A percentile compares a stretch with the other conserved stretches of the same genome.
phyloP scores from a whole-genome alignment of 2,797 vertebrate species.

The Crocodylus rhombifer region DNA sequence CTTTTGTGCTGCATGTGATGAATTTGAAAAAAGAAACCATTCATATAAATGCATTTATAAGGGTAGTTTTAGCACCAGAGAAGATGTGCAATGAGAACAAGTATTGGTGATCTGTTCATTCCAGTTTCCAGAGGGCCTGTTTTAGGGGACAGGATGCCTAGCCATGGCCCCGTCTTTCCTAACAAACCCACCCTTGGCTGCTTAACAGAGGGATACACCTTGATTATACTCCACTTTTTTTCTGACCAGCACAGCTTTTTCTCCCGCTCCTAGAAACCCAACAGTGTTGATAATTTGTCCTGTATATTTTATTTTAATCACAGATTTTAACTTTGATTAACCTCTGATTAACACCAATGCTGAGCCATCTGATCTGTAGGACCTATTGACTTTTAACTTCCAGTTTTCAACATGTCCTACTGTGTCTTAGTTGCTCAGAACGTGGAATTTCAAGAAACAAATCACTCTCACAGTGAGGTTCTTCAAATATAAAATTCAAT shows the following conservation, averaged over 20 bases:
- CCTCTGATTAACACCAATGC: background rate
- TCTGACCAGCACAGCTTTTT: background rate
- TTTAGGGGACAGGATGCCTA: background rate
- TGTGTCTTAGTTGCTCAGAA: background rate
- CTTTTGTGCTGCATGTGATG: background rate
- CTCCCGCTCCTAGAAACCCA: background rate
- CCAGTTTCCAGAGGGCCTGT: background rate
- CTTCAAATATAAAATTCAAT: background rate
- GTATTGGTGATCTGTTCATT: background rate
- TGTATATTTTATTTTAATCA: background rate
- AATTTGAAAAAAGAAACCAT: background rate
- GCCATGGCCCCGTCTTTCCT: background rate
- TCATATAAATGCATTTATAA: background rate
- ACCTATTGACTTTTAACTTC: background rate
- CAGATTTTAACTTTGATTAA: background rate
- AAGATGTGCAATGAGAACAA: background rate
- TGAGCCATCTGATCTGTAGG: background rate
- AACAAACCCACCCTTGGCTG: background rate
- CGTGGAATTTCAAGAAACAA: constrained; percentile 4
- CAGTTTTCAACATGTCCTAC: background rate
- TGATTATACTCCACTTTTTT: background rate
- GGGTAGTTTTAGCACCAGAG: background rate
- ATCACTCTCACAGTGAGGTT: background rate
- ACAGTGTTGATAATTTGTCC: background rate
- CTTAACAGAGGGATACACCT: background rate